Conservation (phyloP, 2,797 vertebrate genomes). For the Tenualosa ilisha region DNA sequence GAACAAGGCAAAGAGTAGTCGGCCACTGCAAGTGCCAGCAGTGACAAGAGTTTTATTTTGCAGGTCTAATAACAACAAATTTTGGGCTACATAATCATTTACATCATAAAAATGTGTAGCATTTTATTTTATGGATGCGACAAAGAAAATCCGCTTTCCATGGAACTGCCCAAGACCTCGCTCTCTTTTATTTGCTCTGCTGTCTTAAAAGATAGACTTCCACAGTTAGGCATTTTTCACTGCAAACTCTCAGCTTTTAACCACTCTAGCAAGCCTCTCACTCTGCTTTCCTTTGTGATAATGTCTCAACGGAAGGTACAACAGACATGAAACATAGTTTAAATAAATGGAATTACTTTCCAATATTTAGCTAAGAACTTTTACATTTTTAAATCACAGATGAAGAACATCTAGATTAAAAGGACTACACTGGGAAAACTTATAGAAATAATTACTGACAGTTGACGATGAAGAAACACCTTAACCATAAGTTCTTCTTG, state of each 20-base stretch:
- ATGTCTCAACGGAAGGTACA: not conserved
- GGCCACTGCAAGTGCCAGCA: not conserved
- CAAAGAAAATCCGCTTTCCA: no score
- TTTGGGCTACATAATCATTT: no score
- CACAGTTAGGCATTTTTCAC: not conserved
- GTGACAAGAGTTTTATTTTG: no score
- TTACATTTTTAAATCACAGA: not conserved
- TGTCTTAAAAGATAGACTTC: not conserved
- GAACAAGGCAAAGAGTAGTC: not conserved
- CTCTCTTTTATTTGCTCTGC: not conserved
- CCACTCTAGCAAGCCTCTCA: not conserved
- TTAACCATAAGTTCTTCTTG: not conserved
- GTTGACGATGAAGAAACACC: not conserved
- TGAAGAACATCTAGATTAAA: constrained; percentile 22
- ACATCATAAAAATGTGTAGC: no score
- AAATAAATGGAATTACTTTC: constrained; percentile 10
- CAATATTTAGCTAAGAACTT: constrained; percentile 3
- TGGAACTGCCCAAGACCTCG: no score
- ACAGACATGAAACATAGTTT: not conserved
- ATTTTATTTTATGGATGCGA: no score
- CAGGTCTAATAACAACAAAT: no score
- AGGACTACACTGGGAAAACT: not conserved
- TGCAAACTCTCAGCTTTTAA: not conserved
- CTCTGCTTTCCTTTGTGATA: constrained; percentile 14
- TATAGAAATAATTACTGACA: not conserved